Evolutionary conservation across 2,888 invertebrate species (phyloP).

Genomic region (Orthosia cruda): DNA sequence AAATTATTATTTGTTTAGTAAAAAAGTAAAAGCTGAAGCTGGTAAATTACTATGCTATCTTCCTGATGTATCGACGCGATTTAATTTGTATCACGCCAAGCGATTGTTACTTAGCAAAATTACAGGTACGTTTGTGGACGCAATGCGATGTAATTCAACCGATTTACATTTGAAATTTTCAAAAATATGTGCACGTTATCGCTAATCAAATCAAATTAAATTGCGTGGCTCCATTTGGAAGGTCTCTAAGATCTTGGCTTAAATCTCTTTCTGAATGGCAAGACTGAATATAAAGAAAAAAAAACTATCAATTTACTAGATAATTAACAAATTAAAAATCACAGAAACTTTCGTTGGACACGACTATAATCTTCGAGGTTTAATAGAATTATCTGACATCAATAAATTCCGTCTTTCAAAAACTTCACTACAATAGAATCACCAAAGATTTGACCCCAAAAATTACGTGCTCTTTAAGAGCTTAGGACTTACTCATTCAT

Average conservation of each 20-base stretch:
- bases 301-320: neutral
- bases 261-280: too few relatives aligned
- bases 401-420: slow-evolving; percentile 11
- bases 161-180: too few relatives aligned
- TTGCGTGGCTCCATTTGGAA: too few relatives aligned
- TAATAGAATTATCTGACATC: neutral
- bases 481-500: slow-evolving; percentile 50
- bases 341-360: neutral
- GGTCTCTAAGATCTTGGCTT: too few relatives aligned
- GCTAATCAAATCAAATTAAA: too few relatives aligned
- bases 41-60: too few relatives aligned
- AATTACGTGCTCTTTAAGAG: slow-evolving; percentile 44
- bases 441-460: slow-evolving; percentile 27
- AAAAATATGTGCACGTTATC: too few relatives aligned
- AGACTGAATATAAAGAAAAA: neutral
- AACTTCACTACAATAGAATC: slow-evolving; percentile 21
- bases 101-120: too few relatives aligned
- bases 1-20: neutral
- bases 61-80: too few relatives aligned
- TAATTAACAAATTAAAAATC: neutral
- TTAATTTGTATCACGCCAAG: too few relatives aligned
- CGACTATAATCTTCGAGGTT: neutral
- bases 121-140: too few relatives aligned
- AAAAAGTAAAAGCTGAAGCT: neutral
- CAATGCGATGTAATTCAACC: too few relatives aligned